Percentiles rank a stretch among this genome's conserved stretches.
phyloP scores from a whole-genome alignment of 2,113 vertebrate species.

The Porphyrio hochstetteri region DNA sequence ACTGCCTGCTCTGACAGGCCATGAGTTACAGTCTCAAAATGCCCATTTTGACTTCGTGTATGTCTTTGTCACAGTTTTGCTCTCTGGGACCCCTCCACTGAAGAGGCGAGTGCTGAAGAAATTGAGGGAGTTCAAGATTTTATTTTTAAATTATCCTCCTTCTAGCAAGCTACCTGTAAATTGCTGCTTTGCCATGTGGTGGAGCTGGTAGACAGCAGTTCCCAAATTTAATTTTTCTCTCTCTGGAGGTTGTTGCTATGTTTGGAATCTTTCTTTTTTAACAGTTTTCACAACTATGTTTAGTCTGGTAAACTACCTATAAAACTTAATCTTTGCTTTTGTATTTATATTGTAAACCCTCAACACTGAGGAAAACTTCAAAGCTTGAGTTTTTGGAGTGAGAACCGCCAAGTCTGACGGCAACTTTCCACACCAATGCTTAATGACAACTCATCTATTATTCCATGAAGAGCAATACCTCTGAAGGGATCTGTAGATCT shows the following conservation, averaged over 20 bases:
- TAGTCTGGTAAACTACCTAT: slow-evolving; percentile 66
- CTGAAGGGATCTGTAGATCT: slow-evolving; percentile 3
- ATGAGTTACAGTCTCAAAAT: not conserved
- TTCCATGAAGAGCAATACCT: not conserved
- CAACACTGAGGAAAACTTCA: not conserved
- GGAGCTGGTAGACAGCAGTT: slow-evolving; percentile 70
- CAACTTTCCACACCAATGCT: slow-evolving; percentile 30
- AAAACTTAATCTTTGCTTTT: slow-evolving; percentile 55
- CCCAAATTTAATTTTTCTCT: not conserved
- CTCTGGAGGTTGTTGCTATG: slow-evolving; percentile 13
- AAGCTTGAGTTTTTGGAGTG: slow-evolving; percentile 20
- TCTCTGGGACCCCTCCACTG: not conserved
- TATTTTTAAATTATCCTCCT: not conserved
- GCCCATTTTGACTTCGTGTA: not conserved
- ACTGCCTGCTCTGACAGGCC: not conserved
- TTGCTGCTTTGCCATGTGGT: slow-evolving; percentile 60
- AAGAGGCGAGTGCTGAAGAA: not conserved
- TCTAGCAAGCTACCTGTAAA: not conserved
- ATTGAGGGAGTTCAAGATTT: not conserved
- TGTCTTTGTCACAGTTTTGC: not conserved
- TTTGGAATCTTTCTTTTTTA: slow-evolving; percentile 26
- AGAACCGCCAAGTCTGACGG: slow-evolving; percentile 20
- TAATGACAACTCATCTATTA: slow-evolving; percentile 44
- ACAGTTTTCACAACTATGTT: slow-evolving; percentile 48
- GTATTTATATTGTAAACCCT: slow-evolving; percentile 16